Conservation (phyloP, 1,140 invertebrate genomes). For the Oncopodura yosiiana region DNA sequence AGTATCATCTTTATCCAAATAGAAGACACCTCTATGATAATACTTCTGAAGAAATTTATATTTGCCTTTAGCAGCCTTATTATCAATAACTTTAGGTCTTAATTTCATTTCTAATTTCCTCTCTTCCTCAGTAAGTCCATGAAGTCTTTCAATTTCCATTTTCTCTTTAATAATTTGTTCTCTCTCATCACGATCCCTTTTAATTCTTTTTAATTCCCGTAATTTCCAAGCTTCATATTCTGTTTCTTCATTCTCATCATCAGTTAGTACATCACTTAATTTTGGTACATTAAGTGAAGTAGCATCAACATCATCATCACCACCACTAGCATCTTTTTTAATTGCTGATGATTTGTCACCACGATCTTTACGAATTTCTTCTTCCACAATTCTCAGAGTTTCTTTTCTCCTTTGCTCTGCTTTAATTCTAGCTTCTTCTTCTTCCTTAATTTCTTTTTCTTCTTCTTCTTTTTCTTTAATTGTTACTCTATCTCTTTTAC, state of each 20-base stretch:
- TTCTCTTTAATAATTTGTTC: constrained; percentile 67
- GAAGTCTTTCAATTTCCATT: constrained; percentile 77
- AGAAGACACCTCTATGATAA: constrained; percentile 98
- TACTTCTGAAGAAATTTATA: constrained; percentile 99
- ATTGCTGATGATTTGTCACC: too few relatives aligned
- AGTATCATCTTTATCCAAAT: constrained; percentile 87
- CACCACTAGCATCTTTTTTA: constrained; percentile 45
- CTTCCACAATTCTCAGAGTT: constrained; percentile 83
- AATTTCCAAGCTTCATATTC: constrained; percentile 98
- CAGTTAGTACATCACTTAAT: constrained; percentile 84
- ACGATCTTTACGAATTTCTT: constrained; percentile 65
- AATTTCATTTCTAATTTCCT: constrained; percentile 70
- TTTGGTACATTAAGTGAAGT: constrained; percentile 44
- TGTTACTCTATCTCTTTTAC: constrained; percentile 87
- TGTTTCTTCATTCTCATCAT: constrained; percentile 93
- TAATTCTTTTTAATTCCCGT: constrained; percentile 89
- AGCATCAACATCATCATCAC: constrained; percentile 36
- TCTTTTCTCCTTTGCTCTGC: constrained; percentile 72
- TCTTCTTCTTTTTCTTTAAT: constrained; percentile 89
- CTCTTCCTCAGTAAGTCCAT: constrained; percentile 95
- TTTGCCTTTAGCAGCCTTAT: constrained; percentile 94
- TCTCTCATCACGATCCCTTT: constrained; percentile 87
- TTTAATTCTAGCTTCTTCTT: constrained; percentile 62
- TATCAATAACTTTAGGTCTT: constrained; percentile 91
- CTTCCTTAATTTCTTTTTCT: constrained; percentile 69